A percentile compares a stretch with the other conserved stretches of the same genome.
phyloP scores from a whole-genome alignment of 2,888 invertebrate species.

The Augiades crinisus region DNA sequence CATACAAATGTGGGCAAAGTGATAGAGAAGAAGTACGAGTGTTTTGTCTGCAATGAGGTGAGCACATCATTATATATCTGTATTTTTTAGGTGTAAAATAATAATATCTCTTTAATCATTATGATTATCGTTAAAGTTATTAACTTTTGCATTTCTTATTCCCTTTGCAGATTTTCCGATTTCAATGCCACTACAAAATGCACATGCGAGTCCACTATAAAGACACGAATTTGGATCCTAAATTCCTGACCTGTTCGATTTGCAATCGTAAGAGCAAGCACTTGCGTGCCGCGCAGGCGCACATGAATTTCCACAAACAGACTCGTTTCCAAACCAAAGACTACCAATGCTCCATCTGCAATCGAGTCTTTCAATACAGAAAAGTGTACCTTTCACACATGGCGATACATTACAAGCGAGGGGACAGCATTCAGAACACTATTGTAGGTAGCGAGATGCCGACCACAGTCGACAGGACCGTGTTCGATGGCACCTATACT shows the following conservation, averaged over 20 bases:
- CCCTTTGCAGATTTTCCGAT: constrained; percentile 62
- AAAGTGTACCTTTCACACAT: constrained; percentile 73
- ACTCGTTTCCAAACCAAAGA: constrained; percentile 72
- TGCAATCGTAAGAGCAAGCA: constrained; percentile 72
- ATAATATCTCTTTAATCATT: not conserved
- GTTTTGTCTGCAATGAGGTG: constrained; percentile 73
- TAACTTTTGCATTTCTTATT: no score
- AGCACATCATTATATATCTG: constrained; percentile 30
- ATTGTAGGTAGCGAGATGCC: constrained; percentile 52
- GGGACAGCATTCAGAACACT: constrained; percentile 63
- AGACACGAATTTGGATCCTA: constrained; percentile 65
- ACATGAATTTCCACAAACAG: constrained; percentile 75
- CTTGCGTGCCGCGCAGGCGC: constrained; percentile 69
- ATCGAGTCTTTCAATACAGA: constrained; percentile 64
- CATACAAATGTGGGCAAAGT: constrained; percentile 66
- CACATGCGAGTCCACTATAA: constrained; percentile 72
- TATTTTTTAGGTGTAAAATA: constrained; percentile 2
- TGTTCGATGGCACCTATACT: constrained; percentile 56
- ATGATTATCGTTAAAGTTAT: no score
- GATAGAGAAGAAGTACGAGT: constrained; percentile 60
- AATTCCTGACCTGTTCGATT: constrained; percentile 62
- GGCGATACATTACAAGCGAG: constrained; percentile 71
- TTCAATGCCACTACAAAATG: constrained; percentile 67
- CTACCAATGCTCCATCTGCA: constrained; percentile 75
- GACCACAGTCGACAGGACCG: constrained; percentile 39